Conservation (phyloP, 1,140 invertebrate genomes). For the Drosophila lacertosa region DNA sequence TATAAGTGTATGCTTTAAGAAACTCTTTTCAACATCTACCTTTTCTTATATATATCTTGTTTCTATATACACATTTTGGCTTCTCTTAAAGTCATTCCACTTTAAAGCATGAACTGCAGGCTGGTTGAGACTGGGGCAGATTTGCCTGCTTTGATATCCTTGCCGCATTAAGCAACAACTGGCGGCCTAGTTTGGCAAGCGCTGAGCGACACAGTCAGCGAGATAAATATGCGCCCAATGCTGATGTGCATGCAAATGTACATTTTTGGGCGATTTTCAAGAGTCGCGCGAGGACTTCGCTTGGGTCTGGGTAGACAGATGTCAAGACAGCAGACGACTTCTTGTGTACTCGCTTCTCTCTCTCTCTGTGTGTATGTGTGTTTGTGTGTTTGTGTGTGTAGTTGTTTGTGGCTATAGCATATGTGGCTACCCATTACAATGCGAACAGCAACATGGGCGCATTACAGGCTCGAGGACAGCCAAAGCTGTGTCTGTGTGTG, state of each 20-base stretch:
- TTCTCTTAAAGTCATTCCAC: too few relatives aligned
- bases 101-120: neutral
- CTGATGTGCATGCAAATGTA: slow-evolving; percentile 81
- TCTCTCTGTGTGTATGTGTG: neutral
- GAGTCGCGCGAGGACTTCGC: slow-evolving; percentile 3
- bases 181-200: slow-evolving; percentile 40
- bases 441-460: slow-evolving; percentile 57
- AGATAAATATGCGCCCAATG: slow-evolving; percentile 77
- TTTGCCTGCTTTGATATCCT: slow-evolving; percentile 22
- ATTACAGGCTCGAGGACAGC: slow-evolving; percentile 62
- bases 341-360: slow-evolving; percentile 35
- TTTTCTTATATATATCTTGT: too few relatives aligned
- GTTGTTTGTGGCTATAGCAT: slow-evolving; percentile 49
- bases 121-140: neutral
- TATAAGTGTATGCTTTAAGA: neutral
- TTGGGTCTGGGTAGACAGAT: slow-evolving; percentile 62
- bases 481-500: too few relatives aligned
- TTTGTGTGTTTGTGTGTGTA: slow-evolving; percentile 7
- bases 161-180: slow-evolving; percentile 63
- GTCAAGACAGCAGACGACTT: slow-evolving; percentile 71
- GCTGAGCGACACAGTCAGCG: slow-evolving; percentile 48
- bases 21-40: too few relatives aligned
- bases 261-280: slow-evolving; percentile 72
- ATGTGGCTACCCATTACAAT: slow-evolving; percentile 51
- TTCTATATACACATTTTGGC: too few relatives aligned